Percentiles rank a stretch among this genome's conserved stretches.
phyloP scores from a whole-genome alignment of 2,888 invertebrate genomes.

The Nomada ferruginata region DNA sequence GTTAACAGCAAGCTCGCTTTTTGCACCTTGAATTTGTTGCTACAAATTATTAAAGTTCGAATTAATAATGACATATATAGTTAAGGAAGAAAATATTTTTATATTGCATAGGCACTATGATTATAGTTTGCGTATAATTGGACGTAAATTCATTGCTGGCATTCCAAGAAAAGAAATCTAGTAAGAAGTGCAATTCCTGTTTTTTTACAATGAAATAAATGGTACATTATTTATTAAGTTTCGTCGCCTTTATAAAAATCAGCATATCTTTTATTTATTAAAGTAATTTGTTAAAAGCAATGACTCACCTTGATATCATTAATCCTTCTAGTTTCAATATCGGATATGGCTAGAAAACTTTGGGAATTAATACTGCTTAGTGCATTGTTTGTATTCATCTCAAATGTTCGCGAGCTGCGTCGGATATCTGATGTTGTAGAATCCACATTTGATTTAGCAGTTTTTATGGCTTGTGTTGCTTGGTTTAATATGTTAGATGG shows the following conservation, averaged over 20 bases:
- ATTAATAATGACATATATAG: neutral
- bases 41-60: neutral
- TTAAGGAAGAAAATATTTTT: neutral
- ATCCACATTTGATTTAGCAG: slow-evolving; percentile 2
- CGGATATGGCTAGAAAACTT: neutral
- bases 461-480: neutral
- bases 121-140: neutral
- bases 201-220: neutral
- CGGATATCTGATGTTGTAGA: neutral
- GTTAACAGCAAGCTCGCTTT: neutral
- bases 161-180: too few relatives aligned
- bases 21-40: slow-evolving; percentile 5
- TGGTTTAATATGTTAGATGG: neutral
- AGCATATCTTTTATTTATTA: neutral
- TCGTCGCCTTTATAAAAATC: neutral
- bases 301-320: slow-evolving; percentile 13
- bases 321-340: neutral
- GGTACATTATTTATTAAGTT: neutral
- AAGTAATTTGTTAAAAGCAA: neutral
- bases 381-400: too few relatives aligned
- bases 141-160: neutral
- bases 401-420: too few relatives aligned
- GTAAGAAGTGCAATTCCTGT: neutral
- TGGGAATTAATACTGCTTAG: neutral
- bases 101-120: neutral